A percentile compares a stretch with the other conserved stretches of the same genome.
Evolutionary conservation across 2,888 invertebrate species (phyloP).

Genomic region (Chouioia cunea): DNA sequence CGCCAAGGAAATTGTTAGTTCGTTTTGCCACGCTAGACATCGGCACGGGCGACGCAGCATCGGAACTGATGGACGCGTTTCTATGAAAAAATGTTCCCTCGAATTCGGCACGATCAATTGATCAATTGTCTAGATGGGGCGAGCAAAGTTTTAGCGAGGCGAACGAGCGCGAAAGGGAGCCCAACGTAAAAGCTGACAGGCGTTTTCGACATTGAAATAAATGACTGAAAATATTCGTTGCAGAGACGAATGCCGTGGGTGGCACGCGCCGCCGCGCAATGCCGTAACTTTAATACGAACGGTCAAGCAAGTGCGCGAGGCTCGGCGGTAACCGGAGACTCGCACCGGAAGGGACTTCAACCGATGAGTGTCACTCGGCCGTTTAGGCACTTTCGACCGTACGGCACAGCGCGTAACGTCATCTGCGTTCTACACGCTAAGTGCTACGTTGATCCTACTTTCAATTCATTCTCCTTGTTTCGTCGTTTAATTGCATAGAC

Average conservation of each 20-base stretch:
- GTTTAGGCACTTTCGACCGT: conserved; percentile 52
- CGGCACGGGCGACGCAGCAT: too few species aligned
- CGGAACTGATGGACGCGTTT: too few species aligned
- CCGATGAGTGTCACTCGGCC: conserved; percentile 65
- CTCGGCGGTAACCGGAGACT: conserved; percentile 62
- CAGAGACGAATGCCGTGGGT: conserved; percentile 54
- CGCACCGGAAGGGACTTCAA: conserved; percentile 66
- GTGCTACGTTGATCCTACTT: conserved; percentile 48
- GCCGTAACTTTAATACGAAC: conserved; percentile 66
- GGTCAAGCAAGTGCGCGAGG: conserved; percentile 58
- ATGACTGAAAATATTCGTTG: conserved; percentile 44
- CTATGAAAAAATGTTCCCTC: too few species aligned
- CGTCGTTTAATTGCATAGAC: conserved; percentile 28
- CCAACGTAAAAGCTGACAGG: not conserved
- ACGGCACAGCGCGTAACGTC: too few species aligned
- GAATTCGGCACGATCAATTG: too few species aligned
- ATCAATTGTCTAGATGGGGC: too few species aligned
- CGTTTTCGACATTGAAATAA: conserved; percentile 39
- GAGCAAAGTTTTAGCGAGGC: too few species aligned
- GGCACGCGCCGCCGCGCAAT: conserved; percentile 63
- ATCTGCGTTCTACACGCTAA: conserved; percentile 49
- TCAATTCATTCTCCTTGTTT: conserved; percentile 31
- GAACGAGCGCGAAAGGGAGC: too few species aligned
- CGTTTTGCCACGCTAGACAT: too few species aligned
- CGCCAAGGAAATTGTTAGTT: too few species aligned